Evolutionary conservation across 2,888 invertebrate species (phyloP).

Genomic region (Cloeon dipterum): DNA sequence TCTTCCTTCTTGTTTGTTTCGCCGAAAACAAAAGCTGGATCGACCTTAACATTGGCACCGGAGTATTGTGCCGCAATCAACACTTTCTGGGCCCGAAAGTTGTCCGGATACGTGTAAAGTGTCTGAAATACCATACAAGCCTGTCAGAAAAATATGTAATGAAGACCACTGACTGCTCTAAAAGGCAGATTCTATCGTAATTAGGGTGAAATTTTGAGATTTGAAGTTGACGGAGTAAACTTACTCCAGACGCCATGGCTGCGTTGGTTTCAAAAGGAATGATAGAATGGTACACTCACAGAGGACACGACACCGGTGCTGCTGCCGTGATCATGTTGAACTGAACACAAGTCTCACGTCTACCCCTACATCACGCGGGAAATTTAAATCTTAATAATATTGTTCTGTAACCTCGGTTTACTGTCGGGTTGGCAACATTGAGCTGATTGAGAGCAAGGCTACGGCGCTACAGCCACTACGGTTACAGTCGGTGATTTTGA

Average conservation of each 20-base stretch:
- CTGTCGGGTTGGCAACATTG: too few relatives aligned
- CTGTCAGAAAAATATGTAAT: constrained; percentile 5
- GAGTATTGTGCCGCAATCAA: constrained; percentile 95
- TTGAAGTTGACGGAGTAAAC: constrained; percentile 14
- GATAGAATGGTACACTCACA: too few relatives aligned
- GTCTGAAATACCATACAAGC: constrained; percentile 38
- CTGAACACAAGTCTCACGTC: too few relatives aligned
- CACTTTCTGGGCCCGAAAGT: constrained; percentile 94
- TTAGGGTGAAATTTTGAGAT: constrained; percentile 8
- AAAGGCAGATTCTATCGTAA: not conserved
- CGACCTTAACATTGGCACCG: constrained; percentile 62
- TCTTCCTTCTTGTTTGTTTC: constrained; percentile 72
- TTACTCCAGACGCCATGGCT: constrained; percentile 28
- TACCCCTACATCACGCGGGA: too few relatives aligned
- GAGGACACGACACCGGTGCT: too few relatives aligned
- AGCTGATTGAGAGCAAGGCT: too few relatives aligned
- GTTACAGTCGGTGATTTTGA: too few relatives aligned
- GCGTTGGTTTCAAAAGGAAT: constrained; percentile 1
- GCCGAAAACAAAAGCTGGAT: constrained; percentile 73
- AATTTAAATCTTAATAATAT: too few relatives aligned
- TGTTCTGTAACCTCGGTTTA: too few relatives aligned
- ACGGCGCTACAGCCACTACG: too few relatives aligned
- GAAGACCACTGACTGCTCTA: constrained; percentile 2
- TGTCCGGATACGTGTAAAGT: constrained; percentile 93
- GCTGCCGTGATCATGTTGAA: too few relatives aligned